phyloP scores from a whole-genome alignment of 2,888 invertebrate genomes.

The Plutella xylostella region DNA sequence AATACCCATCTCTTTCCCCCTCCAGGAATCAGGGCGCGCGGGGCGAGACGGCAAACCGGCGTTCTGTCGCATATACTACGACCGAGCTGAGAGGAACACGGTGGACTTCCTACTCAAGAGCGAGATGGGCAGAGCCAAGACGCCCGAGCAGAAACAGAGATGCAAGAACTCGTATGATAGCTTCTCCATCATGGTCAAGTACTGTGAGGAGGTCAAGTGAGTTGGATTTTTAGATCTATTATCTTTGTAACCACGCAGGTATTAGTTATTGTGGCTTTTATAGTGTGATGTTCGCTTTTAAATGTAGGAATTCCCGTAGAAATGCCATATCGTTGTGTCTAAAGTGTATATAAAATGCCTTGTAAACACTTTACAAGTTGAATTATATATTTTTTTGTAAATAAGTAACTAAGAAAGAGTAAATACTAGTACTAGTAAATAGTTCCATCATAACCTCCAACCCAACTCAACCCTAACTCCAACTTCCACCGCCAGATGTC shows the following conservation, averaged over 20 bases:
- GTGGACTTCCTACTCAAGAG: constrained; percentile 83
- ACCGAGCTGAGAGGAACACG: constrained; percentile 81
- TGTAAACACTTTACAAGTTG: too few species aligned
- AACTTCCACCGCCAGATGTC: constrained; percentile 74
- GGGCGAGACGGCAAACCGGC: constrained; percentile 94
- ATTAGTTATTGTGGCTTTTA: too few species aligned
- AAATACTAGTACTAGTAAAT: too few species aligned
- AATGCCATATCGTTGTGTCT: too few species aligned
- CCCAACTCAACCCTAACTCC: neutral
- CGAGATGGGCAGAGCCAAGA: constrained; percentile 74
- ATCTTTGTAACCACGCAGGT: too few species aligned
- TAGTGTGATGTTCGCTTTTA: too few species aligned
- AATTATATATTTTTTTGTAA: neutral
- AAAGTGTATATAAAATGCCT: too few species aligned
- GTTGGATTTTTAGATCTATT: too few species aligned
- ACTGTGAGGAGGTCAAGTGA: constrained; percentile 84
- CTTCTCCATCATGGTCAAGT: constrained; percentile 87
- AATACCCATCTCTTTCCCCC: constrained; percentile 2
- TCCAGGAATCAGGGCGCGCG: constrained; percentile 93
- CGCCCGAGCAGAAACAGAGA: constrained; percentile 65
- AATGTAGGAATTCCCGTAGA: too few species aligned
- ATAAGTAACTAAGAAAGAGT: too few species aligned
- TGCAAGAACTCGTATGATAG: constrained; percentile 77
- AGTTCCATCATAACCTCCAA: too few species aligned
- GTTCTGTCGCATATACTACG: constrained; percentile 93